Base-by-base conservation (phyloP, 2,113 vertebrate species). In the Calypte anna region DNA sequence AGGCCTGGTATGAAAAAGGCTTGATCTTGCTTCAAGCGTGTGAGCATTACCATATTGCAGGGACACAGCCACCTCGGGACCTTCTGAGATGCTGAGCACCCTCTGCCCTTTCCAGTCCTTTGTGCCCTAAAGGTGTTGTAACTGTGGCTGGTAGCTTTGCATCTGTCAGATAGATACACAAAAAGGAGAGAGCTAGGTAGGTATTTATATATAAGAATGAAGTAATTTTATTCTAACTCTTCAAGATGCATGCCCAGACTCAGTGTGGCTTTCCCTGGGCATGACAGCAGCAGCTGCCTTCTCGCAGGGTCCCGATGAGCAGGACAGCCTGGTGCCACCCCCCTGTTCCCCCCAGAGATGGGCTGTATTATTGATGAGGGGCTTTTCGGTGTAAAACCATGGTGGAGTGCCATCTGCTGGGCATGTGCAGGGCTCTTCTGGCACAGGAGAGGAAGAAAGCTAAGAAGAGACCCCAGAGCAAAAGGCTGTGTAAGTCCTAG, bases 391-490 rank as follows among this genome's bases (percentile, higher is more conserved):
- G 57, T 64, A 63, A 90, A 38, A 81, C 38, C 96, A 96, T 28
- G n/a, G 89, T 76, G 84, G 89, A 94, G 92, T 92, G 94, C 96
- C 95, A 96, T 92, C 96, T 97, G 85, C 94, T 97, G 95, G 94
- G 90, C 82, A 51, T 27, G 17, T 8, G 36, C 50, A 9, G 12
- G 77, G 51, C 53, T 76, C 38, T 83, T 67, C 62, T 40, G 68
- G 46, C 31, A 31, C 23, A 7, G 33, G 31, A 81, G 50, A 38
- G 13, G 67, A 30, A 30, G 43, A 84, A 44, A 61, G 46, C 2
- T 1, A 59, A 73, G 31, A 51, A 51, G 38, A 46, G 73, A 64
- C 3, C 9, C 31, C 21, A 9, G 30, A 67, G n/a, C 33, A 87
- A 88, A 0, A 3, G 27, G 9, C 12, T 53, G 6, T 38, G 62